Evolutionary conservation across 2,113 vertebrate species (phyloP), one percentile per base, ranked within the genome.

Genomic region (Hippocampus mohnikei): DNA sequence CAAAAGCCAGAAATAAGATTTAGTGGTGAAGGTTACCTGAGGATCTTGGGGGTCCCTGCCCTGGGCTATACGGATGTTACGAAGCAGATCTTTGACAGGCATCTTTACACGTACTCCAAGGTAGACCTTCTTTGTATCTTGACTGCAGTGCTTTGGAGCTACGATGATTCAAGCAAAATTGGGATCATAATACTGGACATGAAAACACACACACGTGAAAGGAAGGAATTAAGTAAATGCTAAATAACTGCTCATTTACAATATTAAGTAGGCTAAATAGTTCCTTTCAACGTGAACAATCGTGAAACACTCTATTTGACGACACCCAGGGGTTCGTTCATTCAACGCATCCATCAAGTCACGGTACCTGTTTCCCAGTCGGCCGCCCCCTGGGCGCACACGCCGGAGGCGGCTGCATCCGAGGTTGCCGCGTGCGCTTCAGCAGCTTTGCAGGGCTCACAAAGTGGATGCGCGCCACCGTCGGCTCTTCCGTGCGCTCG

Each of bases 81-180:
- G 89, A 69, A 96, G 88, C 69, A 96, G 29, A 48, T 96, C 95
- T 72, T 89, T 90, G 1, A 96, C 94, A 0, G 94, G 94, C 93
- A 92, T 93, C 83, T 90, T 92, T 5, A 96, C 95, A 37, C 94
- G 93, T 27, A 96, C 95, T 0, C 95, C 94, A 4, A 94, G 79
- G 81, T 95, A 95, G 25, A 89, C 89, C 84, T 86, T 93, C 29
- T 91, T 89, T 23, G 72, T 13, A 4, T 63, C 73, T 8, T 41
- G 74, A 29, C 21, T 23, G 40, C 40, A 44, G 41, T 18, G 58
- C 58, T 60, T 29, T 60, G 58, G 27, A 60, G 8, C 27, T 33
- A 18, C 5, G 23, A 60, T 8, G 7, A 60, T 29, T 37, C 8
- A n/a, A 53, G 52, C 6, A 60, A 3, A 18, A 33, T 60, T 27